phyloP scores from a whole-genome alignment of 2,888 invertebrate genomes.

The Trisateles emortualis region DNA sequence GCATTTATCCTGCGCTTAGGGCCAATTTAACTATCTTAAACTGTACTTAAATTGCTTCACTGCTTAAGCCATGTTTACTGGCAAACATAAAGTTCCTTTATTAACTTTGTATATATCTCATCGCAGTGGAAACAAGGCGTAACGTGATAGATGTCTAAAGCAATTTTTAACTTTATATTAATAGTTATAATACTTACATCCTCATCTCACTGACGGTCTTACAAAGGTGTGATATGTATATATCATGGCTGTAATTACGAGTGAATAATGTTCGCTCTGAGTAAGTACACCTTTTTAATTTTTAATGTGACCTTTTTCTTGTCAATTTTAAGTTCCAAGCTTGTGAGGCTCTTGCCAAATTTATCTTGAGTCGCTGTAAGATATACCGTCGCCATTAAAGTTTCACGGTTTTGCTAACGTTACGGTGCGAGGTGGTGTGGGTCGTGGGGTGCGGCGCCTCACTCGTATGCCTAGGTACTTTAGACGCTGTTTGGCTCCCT shows the following conservation, averaged over 20 bases:
- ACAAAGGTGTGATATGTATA: too few relatives aligned
- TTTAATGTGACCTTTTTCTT: conserved; percentile 52
- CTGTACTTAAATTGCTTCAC: conserved; percentile 11
- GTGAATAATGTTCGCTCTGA: not conserved
- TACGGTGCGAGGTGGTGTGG: conserved; percentile 12
- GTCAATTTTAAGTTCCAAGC: conserved; percentile 46
- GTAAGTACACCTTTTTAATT: conserved; percentile 29
- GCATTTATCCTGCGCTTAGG: conserved; percentile 44
- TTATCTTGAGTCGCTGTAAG: conserved; percentile 58
- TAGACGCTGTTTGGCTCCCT: conserved; percentile 57
- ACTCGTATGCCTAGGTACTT: conserved; percentile 53
- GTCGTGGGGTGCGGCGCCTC: conserved; percentile 30
- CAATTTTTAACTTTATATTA: too few relatives aligned
- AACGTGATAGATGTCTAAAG: too few relatives aligned
- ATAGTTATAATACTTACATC: too few relatives aligned
- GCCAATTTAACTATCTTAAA: conserved; percentile 21
- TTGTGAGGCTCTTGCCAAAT: conserved; percentile 55
- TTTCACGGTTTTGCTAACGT: conserved; percentile 60
- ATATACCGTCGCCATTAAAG: conserved; percentile 66
- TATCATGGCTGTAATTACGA: conserved; percentile 5
- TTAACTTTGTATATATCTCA: not conserved
- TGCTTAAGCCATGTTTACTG: conserved; percentile 6
- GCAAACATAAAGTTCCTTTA: conserved; percentile 3
- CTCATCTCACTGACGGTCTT: too few relatives aligned
- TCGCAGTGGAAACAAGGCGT: too few relatives aligned